phyloP scores from a whole-genome alignment of 2,888 invertebrate genomes.

The Dasysyrphus tricinctus region DNA sequence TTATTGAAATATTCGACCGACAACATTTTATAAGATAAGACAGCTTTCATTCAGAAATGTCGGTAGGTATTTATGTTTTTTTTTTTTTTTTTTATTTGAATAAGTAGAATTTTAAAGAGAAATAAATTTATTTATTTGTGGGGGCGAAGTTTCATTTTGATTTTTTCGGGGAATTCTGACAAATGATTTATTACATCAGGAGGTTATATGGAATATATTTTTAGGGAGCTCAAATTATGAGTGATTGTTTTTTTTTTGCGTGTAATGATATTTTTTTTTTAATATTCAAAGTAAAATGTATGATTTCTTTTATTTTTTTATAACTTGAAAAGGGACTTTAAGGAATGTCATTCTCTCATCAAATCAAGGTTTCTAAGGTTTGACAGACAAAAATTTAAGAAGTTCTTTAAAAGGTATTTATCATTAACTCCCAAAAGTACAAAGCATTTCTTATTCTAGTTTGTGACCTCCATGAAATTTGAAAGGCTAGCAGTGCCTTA shows the following conservation, averaged over 20 bases:
- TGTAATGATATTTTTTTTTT: background rate
- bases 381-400: no score
- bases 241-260: background rate
- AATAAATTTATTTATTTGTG: background rate
- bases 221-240: background rate
- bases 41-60: background rate
- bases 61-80: no score
- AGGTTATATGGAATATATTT: background rate
- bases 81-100: background rate
- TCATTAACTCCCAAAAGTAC: no score
- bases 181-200: constrained; percentile 14
- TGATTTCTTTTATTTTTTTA: no score
- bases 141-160: background rate
- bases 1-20: constrained; percentile 1
- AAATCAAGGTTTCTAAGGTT: no score
- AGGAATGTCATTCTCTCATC: no score
- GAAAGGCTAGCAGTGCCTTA: no score
- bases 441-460: no score
- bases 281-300: no score
- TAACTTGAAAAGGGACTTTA: no score
- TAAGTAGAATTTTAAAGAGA: background rate
- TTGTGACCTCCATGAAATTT: no score
- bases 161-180: background rate
- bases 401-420: no score
- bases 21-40: background rate